Evolutionary conservation across 2,797 vertebrate genomes (phyloP), one percentile per base, ranked within the genome.

Genomic region (Karalla daura): DNA sequence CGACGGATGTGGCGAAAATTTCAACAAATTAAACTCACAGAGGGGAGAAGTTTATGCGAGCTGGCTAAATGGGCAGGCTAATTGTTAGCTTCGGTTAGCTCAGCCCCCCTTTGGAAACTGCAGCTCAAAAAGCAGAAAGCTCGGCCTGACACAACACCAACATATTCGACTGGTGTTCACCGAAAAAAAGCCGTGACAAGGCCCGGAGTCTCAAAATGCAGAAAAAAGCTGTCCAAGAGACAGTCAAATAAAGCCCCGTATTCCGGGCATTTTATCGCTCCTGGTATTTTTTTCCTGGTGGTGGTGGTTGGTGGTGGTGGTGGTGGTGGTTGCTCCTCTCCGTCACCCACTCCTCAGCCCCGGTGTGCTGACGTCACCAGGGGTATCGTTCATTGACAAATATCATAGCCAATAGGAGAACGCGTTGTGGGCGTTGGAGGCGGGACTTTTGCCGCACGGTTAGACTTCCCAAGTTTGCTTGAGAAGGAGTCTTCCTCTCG

Each of bases 291-390:
- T 81, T 83, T 63, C 77, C n/a, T 77, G 69, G 84, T 83, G 65
- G 55, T 87, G 85, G 76, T 85, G 82, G 54, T 70, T 80, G 56
- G n/a, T n/a, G n/a, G n/a, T n/a, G n/a, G n/a, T 77, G 69, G 84
- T 83, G 65, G 55, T 87, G 85, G 76, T 85, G 82, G 54, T 70
- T 80, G 56, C 83, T 61, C 78, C 86, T 89, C 86, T 84, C 88
- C 91, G 87, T 91, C 91, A 84, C 87, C 88, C 85, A 83, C 89
- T 90, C 85, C 83, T 83, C 82, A 85, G 74, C 85, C 85, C 90
- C 88, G 76, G 86, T 88, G 86, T 82, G 74, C 76, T 90, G 86
- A 86, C 84, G 89, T 89, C 64, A 63, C 80, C 32, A 39, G 63
- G 74, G 64, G 82, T 75, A 54, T 18, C 8, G 9, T 5, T 86